Conservation (phyloP, 2,888 invertebrate genomes). For the Nephrotoma appendiculata region DNA sequence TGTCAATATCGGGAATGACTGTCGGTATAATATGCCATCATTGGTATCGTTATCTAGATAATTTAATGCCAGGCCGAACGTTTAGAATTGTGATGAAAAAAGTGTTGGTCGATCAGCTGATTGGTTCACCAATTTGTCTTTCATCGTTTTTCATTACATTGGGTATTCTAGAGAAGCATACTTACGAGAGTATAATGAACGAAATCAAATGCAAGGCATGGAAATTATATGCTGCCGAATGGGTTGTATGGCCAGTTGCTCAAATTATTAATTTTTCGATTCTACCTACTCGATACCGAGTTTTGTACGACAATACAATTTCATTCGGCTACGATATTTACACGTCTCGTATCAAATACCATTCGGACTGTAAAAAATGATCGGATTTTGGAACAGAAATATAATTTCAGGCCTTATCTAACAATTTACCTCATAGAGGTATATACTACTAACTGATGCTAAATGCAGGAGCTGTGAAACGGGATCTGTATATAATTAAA, state of each 20-base stretch:
- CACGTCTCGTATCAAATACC: constrained; percentile 57
- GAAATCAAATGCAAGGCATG: constrained; percentile 62
- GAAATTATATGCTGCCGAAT: constrained; percentile 71
- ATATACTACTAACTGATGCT: not conserved
- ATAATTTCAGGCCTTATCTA: not conserved
- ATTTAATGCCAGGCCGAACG: constrained; percentile 50
- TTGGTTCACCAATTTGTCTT: constrained; percentile 72
- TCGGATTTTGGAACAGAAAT: not conserved
- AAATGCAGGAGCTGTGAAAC: not conserved
- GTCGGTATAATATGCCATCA: constrained; percentile 71
- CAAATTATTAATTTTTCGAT: constrained; percentile 87
- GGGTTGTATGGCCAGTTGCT: constrained; percentile 86
- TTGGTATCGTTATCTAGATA: constrained; percentile 72
- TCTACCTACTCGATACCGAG: constrained; percentile 65
- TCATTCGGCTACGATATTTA: constrained; percentile 78
- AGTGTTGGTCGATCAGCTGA: constrained; percentile 64
- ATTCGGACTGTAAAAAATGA: not conserved
- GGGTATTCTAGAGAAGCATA: constrained; percentile 52
- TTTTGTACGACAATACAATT: constrained; percentile 73
- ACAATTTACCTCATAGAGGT: not conserved
- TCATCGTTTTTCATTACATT: constrained; percentile 61
- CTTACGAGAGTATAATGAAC: constrained; percentile 41
- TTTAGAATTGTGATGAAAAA: constrained; percentile 55
- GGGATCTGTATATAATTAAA: not conserved
- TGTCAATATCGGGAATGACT: constrained; percentile 61